Conservation (phyloP, 2,113 vertebrate species). For the Brienomyrus longianalis region DNA sequence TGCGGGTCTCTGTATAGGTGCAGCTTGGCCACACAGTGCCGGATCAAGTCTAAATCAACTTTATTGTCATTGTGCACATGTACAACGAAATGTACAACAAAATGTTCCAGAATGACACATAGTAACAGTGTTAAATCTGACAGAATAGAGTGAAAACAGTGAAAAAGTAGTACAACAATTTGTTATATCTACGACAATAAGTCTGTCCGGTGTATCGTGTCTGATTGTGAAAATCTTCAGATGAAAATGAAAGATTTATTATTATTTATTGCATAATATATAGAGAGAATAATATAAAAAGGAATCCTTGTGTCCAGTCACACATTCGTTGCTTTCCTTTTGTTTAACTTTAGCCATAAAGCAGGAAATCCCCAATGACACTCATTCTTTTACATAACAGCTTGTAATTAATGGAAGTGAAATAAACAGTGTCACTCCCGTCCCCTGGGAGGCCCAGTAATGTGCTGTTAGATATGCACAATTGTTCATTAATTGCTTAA, state of each 20-base stretch:
- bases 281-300: not conserved
- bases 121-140: not conserved
- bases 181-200: not conserved
- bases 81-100: not conserved
- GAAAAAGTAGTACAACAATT: not conserved
- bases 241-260: not conserved
- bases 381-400: constrained; percentile 15
- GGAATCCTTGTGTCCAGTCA: not conserved
- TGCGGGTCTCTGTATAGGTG: not conserved
- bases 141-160: not conserved
- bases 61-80: not conserved
- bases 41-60: not conserved
- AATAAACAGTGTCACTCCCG: constrained; percentile 1
- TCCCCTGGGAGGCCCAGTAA: constrained; percentile 12
- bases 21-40: not conserved
- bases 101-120: not conserved
- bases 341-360: not conserved
- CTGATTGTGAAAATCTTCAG: not conserved
- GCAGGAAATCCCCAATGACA: constrained; percentile 12
- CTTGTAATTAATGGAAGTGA: constrained; percentile 19
- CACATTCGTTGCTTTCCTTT: not conserved
- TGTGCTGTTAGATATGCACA: constrained; percentile 11
- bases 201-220: not conserved
- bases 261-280: not conserved
- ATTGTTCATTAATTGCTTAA: constrained; percentile 21